phyloP scores from a whole-genome alignment of 2,888 invertebrate species.

The Lymantria monacha region DNA sequence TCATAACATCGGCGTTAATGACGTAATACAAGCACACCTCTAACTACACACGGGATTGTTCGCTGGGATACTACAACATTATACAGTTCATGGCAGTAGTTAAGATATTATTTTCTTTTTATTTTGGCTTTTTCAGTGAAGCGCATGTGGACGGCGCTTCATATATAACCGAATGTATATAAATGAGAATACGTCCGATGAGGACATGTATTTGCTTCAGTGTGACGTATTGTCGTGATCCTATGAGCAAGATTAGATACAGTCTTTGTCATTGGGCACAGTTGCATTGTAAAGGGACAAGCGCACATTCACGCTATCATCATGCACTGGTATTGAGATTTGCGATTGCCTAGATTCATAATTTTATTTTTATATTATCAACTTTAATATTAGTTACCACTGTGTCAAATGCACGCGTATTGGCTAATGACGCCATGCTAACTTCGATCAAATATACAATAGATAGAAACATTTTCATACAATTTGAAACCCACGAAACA shows the following conservation, averaged over 20 bases:
- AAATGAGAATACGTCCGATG: slow-evolving; percentile 52
- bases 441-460: slow-evolving; percentile 5
- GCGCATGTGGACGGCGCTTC: slow-evolving; percentile 71
- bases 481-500: too few species aligned
- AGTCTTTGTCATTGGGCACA: slow-evolving; percentile 76
- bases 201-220: slow-evolving; percentile 75
- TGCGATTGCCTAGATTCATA: slow-evolving; percentile 3
- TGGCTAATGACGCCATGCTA: slow-evolving; percentile 41
- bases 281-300: slow-evolving; percentile 79
- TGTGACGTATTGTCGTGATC: slow-evolving; percentile 76
- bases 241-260: slow-evolving; percentile 57
- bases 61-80: slow-evolving; percentile 36
- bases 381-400: slow-evolving; percentile 18
- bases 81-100: slow-evolving; percentile 53
- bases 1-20: slow-evolving; percentile 45
- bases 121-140: slow-evolving; percentile 68
- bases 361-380: slow-evolving; percentile 5
- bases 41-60: slow-evolving; percentile 40
- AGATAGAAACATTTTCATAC: too few species aligned
- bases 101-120: slow-evolving; percentile 43
- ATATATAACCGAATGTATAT: slow-evolving; percentile 68
- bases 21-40: slow-evolving; percentile 46
- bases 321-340: slow-evolving; percentile 28
- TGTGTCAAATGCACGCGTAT: slow-evolving; percentile 21
- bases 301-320: slow-evolving; percentile 61